A percentile compares a stretch with the other conserved stretches of the same genome.
phyloP scores from a whole-genome alignment of 1,140 invertebrate genomes.

The Globodera ellingtonae region DNA sequence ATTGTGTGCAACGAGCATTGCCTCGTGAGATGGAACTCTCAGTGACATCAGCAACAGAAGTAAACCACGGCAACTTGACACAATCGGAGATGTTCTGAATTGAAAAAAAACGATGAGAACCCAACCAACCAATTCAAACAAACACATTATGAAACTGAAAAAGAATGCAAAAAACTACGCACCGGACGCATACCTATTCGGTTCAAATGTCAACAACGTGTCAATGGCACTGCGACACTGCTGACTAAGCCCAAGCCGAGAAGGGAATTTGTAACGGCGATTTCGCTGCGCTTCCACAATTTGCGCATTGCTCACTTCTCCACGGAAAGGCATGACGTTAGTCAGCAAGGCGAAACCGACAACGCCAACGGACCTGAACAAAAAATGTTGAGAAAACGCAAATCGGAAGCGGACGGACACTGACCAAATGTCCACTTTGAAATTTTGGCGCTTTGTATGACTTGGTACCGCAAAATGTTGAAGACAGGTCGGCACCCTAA shows the following conservation, averaged over 20 bases:
- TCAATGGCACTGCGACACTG: constrained; percentile 30
- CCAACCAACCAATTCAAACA: not conserved
- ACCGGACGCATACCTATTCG: constrained; percentile 29
- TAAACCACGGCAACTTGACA: constrained; percentile 8
- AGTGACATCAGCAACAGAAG: not conserved
- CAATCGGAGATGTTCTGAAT: constrained; percentile 19
- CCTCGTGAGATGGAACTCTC: not conserved
- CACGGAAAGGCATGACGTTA: constrained; percentile 48
- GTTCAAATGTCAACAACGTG: constrained; percentile 39
- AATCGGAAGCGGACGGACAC: not conserved
- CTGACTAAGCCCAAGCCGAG: constrained; percentile 21
- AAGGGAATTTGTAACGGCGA: constrained; percentile 48
- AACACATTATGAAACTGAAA: too few species aligned
- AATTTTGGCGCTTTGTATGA: constrained; percentile 75
- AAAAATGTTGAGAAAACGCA: constrained; percentile 16
- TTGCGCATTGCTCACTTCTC: constrained; percentile 32
- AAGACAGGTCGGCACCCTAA: constrained; percentile 25
- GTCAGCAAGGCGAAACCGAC: constrained; percentile 43
- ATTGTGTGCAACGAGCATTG: too few species aligned
- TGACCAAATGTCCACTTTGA: constrained; percentile 51
- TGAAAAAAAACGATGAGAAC: not conserved
- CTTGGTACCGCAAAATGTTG: constrained; percentile 71
- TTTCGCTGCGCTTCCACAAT: constrained; percentile 47
- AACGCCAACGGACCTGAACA: constrained; percentile 43
- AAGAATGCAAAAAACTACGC: not conserved